phyloP scores from a whole-genome alignment of 2,797 vertebrate genomes.

The Meda fulgida region DNA sequence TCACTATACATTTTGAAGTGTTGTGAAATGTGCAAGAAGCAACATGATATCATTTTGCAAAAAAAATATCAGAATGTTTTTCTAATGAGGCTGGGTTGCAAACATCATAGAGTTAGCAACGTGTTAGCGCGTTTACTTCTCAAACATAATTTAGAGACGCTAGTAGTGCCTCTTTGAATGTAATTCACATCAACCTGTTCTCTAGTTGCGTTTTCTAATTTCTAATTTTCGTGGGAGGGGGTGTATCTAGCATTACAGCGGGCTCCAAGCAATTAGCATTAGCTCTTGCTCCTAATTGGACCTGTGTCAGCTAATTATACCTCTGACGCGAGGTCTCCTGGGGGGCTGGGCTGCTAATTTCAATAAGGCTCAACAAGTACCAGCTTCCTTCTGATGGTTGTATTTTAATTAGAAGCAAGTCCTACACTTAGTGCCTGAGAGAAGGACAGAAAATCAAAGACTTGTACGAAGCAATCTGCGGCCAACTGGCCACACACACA shows the following conservation, averaged over 20 bases:
- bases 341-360: conserved; percentile 46
- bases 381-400: conserved; percentile 38
- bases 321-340: conserved; percentile 43
- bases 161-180: background rate
- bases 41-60: background rate
- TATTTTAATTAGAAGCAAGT: conserved; percentile 52
- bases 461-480: conserved; percentile 28
- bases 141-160: background rate
- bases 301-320: conserved; percentile 51
- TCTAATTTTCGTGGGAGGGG: background rate
- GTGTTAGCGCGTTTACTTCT: background rate
- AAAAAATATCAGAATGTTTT: background rate
- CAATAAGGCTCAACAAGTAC: conserved; percentile 53
- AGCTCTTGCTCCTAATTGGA: conserved; percentile 50
- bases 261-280: conserved; percentile 46
- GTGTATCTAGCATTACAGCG: conserved; percentile 11
- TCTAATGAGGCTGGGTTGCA: background rate
- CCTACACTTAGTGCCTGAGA: conserved; percentile 13
- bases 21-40: background rate
- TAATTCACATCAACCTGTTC: conserved; percentile 12
- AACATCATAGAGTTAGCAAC: background rate
- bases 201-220: background rate
- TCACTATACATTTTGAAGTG: background rate
- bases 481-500: conserved; percentile 35
- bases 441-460: conserved; percentile 51